Base-by-base conservation (phyloP, 2,888 invertebrate genomes). In the Actias luna region DNA sequence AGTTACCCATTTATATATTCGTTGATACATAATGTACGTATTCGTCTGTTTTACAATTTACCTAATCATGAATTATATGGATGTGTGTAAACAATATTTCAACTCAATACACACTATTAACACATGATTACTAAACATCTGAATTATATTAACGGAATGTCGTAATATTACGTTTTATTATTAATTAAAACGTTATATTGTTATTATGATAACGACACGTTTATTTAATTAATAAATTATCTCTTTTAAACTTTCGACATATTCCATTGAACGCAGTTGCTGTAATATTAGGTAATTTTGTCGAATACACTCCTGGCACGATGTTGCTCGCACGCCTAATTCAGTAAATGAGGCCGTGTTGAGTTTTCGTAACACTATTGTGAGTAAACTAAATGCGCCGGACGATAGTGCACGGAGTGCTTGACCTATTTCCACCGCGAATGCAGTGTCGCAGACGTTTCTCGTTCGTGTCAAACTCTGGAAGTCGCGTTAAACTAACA, bases 291-390 rank as follows among this genome's bases (percentile, higher is more conserved):
- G 29, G 55, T 55, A 55, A 55, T 29, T 29, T 10, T 27, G 55
- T 55, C 22, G 46, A 12, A 27, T 36, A 59, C 42, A 58, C 25
- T 55, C 16, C 27, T 29, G 14, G n/a, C 27, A 29, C 16, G 55
- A 58, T 58, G 22, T 39, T 42, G 31, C 42, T 57, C 39, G 31
- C 46, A 64, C 62, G 58, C 62, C 62, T 60, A 62, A 64, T 64
- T 62, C 42, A 35, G 29, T 42, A 64, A n/a, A 62, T 62, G 60
- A 42, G 63, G 63, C 46, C 60, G 27, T 36, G 29, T 14, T 16
- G 29, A n/a, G 55, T 61, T 71, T 69, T 66, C 67, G 66, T 67
- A 68, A 71, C 39, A 42, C 65, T 60, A 66, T 66, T 62, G 63
- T 67, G 64, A 60, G 60, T 46, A 60, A 63, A 60, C 55, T 60